These are phyloP conservation scores for Naja naja DNA, from an alignment of 2,113 vertebrate genomes.

Conservation along the genomic window DNA sequence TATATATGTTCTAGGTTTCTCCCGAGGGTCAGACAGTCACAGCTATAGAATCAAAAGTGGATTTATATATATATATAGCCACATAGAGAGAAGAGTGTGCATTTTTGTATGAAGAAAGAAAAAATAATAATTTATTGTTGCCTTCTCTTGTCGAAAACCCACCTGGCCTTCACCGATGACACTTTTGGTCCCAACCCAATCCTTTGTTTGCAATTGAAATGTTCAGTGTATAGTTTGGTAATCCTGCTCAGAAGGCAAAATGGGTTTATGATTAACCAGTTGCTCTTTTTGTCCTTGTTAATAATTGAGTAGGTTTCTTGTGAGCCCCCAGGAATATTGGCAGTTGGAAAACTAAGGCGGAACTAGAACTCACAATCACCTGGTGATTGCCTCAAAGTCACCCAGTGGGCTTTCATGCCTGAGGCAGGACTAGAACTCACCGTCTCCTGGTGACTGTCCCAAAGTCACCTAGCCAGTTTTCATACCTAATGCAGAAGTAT, in stretches of 20 bases:
- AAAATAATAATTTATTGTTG: neutral
- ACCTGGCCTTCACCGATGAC: neutral
- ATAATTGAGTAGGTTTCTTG: neutral
- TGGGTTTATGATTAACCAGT: neutral
- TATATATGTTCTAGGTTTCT: neutral
- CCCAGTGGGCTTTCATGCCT: too few species aligned
- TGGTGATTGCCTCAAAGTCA: too few species aligned
- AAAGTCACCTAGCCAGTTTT: too few species aligned
- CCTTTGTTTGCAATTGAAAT: neutral
- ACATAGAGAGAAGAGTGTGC: neutral
- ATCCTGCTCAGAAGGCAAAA: neutral
- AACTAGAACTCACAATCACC: too few species aligned
- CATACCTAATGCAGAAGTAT: too few species aligned
- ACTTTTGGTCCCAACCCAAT: neutral
- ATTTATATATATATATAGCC: too few species aligned
- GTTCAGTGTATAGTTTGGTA: neutral
- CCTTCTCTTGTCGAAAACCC: neutral
- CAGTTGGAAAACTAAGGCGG: neutral
- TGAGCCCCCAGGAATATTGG: neutral
- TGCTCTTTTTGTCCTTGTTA: neutral
- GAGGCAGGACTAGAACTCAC: too few species aligned
- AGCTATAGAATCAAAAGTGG: too few species aligned
- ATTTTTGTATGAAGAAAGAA: neutral
- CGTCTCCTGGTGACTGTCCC: too few species aligned
- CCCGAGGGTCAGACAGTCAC: too few species aligned